Conservation (phyloP, 2,888 invertebrate species). For the Lacanobia oleracea region DNA sequence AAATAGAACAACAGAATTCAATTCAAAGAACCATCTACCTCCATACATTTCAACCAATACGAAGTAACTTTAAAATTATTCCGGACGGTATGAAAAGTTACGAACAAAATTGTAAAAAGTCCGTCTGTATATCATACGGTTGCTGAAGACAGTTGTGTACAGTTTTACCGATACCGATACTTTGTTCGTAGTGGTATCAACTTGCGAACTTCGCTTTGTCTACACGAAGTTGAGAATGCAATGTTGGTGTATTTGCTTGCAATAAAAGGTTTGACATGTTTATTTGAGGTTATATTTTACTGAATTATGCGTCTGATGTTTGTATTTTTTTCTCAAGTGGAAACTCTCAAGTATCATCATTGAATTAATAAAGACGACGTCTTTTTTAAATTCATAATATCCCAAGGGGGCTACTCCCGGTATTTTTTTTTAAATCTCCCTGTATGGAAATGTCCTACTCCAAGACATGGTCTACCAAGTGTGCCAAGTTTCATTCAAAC, state of each 20-base stretch:
- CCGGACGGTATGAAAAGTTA: not conserved
- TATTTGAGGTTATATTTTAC: not conserved
- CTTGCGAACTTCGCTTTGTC: slow-evolving; percentile 24
- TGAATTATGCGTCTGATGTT: not conserved
- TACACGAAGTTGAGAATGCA: slow-evolving; percentile 14
- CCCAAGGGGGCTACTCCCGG: too few species aligned
- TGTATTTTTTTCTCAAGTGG: not conserved
- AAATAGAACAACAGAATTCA: slow-evolving; percentile 28
- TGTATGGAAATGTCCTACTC: too few species aligned
- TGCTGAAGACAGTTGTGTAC: slow-evolving; percentile 21
- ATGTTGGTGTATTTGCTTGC: slow-evolving; percentile 14
- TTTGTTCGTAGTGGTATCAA: slow-evolving; percentile 33
- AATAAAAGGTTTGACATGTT: not conserved
- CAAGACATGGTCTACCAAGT: too few species aligned
- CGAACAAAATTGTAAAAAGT: slow-evolving; percentile 6
- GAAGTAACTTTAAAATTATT: slow-evolving; percentile 24
- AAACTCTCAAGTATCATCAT: too few species aligned
- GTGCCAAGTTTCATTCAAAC: too few species aligned
- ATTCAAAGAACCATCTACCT: slow-evolving; percentile 4
- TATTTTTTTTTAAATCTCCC: too few species aligned
- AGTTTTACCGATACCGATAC: slow-evolving; percentile 27
- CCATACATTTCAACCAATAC: slow-evolving; percentile 3
- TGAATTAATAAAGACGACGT: too few species aligned
- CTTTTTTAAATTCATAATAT: too few species aligned
- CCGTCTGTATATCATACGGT: slow-evolving; percentile 2